These are phyloP conservation scores for Odocoileus hemionus DNA, from an alignment of 2,113 vertebrate genomes.

Conservation along the genomic window DNA sequence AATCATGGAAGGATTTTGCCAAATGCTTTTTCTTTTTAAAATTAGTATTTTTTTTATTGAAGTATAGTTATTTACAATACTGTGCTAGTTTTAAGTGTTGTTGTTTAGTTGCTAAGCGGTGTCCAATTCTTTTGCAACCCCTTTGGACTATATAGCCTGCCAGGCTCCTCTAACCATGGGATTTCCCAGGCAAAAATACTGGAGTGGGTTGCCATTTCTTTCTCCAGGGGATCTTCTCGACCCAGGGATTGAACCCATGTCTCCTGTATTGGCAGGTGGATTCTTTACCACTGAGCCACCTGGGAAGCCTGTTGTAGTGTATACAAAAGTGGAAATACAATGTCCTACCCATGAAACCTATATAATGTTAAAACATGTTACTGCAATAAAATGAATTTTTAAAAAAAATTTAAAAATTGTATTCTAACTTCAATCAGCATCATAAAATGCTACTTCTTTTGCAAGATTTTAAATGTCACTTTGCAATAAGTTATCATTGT, in stretches of 20 bases:
- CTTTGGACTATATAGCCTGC: neutral
- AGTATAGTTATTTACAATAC: neutral
- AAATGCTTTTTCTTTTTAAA: neutral
- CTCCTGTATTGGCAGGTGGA: neutral
- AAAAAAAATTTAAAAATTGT: neutral
- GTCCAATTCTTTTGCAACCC: neutral
- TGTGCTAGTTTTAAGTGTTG: neutral
- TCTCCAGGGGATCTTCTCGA: neutral
- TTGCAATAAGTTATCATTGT: neutral
- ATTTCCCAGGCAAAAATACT: neutral
- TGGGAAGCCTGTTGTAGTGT: neutral
- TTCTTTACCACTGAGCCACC: neutral
- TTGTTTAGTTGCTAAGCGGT: neutral
- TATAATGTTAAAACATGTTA: neutral
- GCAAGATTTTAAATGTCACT: neutral
- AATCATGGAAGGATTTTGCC: neutral
- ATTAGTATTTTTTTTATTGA: neutral
- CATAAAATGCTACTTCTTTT: neutral
- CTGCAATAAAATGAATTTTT: neutral
- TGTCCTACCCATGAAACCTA: neutral
- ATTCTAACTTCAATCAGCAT: neutral
- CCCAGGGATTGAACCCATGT: neutral
- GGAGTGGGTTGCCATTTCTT: neutral
- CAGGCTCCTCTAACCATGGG: neutral
- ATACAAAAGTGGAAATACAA: neutral